Evolutionary conservation across 2,888 invertebrate species (phyloP), one percentile per base, ranked within the genome.

Genomic region (Chydorus sphaericus): DNA sequence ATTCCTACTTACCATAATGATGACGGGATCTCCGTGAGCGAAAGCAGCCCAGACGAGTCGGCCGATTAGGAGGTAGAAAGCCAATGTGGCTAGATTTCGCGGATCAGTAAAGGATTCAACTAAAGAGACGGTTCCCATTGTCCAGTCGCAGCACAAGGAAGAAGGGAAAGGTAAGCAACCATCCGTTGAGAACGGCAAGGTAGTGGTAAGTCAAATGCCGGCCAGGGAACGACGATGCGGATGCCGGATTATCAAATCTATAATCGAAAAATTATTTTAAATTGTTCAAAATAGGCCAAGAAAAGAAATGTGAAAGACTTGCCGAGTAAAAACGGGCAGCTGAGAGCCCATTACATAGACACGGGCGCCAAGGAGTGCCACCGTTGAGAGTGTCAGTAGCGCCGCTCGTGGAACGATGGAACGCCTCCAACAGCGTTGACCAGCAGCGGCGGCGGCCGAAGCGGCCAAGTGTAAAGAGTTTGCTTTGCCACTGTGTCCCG

Each of bases 171-270:
- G 93, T 76, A 61, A 96, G 75, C 61, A 96, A 75, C 87, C 91
- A 91, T 55, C 85, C 76, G 73, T 96, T 96, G 61, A 93, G 77
- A 54, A 89, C 85, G 60, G 91, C 82, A 62, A 96, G 77, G 73
- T 93, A 94, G 69, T 89, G 87, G 73, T 88, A 94, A 16, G 94
- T 92, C 58, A 96, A 73, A 68, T 94, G 93, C 60, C 92, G 77
- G 29, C 79, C 72, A 20, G 94, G 94, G 8, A 85, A 81, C 7
- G 78, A 72, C 1, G 92, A 83, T 29, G 87, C 89, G 8, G 93
- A 91, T 31, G 96, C 94, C 14, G 96, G 96, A 76, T 96, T 96
- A 77, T 96, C 96, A 70, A 94, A 96, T 69, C 87, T 85, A 30
- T 8, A 31, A 29, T 20, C 11, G 4, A 20, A 4, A 52, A 31